Percentiles rank a stretch among this genome's conserved stretches.
These are phyloP conservation scores for Coreius guichenoti DNA, from an alignment of 2,797 vertebrate genomes.

Conservation along the genomic window DNA sequence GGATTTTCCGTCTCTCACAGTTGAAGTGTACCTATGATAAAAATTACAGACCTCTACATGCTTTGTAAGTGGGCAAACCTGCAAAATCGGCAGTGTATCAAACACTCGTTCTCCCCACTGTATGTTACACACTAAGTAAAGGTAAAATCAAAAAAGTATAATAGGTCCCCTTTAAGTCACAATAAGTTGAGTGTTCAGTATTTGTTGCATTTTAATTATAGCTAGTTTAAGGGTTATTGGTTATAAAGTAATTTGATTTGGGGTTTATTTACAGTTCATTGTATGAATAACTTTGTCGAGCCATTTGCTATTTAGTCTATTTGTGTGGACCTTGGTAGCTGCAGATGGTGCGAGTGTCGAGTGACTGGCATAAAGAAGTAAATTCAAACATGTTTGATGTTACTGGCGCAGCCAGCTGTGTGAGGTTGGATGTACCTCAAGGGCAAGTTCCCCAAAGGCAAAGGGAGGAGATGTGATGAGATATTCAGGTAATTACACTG, in stretches of 20 bases:
- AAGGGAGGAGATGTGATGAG: slow-evolving; percentile 32
- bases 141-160: not conserved
- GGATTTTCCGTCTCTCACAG: too few species aligned
- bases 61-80: too few species aligned
- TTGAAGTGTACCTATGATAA: too few species aligned
- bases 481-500: slow-evolving; percentile 38
- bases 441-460: slow-evolving; percentile 12
- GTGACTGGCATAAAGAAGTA: slow-evolving; percentile 14
- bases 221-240: not conserved
- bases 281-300: not conserved
- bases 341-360: not conserved
- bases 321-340: slow-evolving; percentile 16
- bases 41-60: too few species aligned
- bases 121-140: not conserved
- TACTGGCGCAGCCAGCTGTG: slow-evolving; percentile 25
- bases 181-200: not conserved
- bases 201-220: not conserved
- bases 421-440: slow-evolving; percentile 17
- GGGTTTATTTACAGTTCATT: slow-evolving; percentile 9
- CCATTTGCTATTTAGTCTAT: slow-evolving; percentile 20
- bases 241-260: not conserved
- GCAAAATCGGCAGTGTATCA: too few species aligned
- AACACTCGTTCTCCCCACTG: too few species aligned
- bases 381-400: slow-evolving; percentile 9
- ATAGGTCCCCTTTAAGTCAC: not conserved